A percentile compares a stretch with the other conserved stretches of the same genome.
These are phyloP conservation scores for Euglossa dilemma DNA, from an alignment of 1,140 invertebrate species.

Conservation along the genomic window DNA sequence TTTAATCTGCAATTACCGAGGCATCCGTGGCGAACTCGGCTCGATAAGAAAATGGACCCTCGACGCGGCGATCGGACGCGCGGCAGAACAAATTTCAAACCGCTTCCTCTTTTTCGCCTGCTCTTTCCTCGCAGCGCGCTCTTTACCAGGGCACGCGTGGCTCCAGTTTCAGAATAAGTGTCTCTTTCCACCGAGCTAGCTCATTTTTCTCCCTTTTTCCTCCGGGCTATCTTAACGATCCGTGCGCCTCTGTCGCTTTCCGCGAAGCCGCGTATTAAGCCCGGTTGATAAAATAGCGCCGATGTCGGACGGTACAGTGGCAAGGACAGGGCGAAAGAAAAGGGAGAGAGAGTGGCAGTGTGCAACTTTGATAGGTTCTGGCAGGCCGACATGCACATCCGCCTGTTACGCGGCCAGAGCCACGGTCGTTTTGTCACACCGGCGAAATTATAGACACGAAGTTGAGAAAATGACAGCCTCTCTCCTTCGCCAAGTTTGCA, in stretches of 20 bases:
- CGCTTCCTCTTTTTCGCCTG: neutral
- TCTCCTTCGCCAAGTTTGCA: neutral
- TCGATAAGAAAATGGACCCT: conserved; percentile 6
- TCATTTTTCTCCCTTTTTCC: neutral
- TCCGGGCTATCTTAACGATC: neutral
- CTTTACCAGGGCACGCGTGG: neutral
- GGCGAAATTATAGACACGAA: neutral
- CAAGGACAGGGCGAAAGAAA: neutral
- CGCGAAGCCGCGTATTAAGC: neutral
- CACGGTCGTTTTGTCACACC: neutral
- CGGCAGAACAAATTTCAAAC: neutral
- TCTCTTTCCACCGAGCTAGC: neutral
- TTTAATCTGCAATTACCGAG: conserved; percentile 15
- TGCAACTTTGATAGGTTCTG: neutral
- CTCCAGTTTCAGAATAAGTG: neutral
- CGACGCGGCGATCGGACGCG: neutral
- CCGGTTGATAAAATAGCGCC: neutral
- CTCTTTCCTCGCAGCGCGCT: neutral
- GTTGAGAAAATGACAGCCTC: neutral
- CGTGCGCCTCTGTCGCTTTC: neutral
- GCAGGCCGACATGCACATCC: neutral
- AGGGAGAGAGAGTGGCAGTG: neutral
- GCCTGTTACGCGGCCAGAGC: neutral
- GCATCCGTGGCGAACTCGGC: neutral
- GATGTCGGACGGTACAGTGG: neutral